Conservation (phyloP, 30 jellyfish, hydroid and myxozoan species). For the Hydractinia symbiolongicarpus region DNA sequence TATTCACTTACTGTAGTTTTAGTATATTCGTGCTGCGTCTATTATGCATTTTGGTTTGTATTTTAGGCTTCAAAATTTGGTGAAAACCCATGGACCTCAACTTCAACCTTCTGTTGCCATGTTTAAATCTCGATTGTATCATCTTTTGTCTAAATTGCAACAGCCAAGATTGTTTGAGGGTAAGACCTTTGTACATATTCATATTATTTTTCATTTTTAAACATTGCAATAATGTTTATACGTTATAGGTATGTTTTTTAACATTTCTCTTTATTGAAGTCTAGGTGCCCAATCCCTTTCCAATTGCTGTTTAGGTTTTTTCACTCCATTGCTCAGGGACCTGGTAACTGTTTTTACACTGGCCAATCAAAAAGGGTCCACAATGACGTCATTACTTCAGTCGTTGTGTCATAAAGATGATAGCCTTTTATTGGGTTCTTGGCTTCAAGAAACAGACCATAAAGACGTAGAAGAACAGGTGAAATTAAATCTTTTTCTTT, state of each 20-base stretch:
- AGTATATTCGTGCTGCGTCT: neutral
- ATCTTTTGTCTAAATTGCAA: slow-evolving; percentile 31
- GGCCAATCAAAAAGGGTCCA: slow-evolving; percentile 91
- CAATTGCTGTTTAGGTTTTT: slow-evolving; percentile 39
- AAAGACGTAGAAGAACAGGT: slow-evolving; percentile 96
- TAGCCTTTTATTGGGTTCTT: slow-evolving; percentile 91
- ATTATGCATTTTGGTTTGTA: neutral
- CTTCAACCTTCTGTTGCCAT: slow-evolving; percentile 64
- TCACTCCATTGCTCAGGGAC: slow-evolving; percentile 66
- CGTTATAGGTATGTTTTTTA: too few relatives aligned
- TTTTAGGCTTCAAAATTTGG: slow-evolving; percentile 44
- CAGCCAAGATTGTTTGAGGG: slow-evolving; percentile 82
- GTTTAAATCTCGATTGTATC: slow-evolving; percentile 70
- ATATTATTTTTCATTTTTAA: neutral
- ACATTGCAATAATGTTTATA: neutral
- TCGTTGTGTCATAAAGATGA: slow-evolving; percentile 96
- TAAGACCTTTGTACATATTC: neutral
- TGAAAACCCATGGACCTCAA: slow-evolving; percentile 74
- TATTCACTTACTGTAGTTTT: neutral
- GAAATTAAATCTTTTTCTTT: neutral
- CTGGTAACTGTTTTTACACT: slow-evolving; percentile 92
- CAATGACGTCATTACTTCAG: slow-evolving; percentile 81
- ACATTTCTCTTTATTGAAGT: too few relatives aligned
- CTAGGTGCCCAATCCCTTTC: too few relatives aligned
- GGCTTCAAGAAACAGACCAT: slow-evolving; percentile 98